These are phyloP conservation scores for Dyspetes luteomarginatus DNA, from an alignment of 2,888 invertebrate genomes.

Conservation along the genomic window DNA sequence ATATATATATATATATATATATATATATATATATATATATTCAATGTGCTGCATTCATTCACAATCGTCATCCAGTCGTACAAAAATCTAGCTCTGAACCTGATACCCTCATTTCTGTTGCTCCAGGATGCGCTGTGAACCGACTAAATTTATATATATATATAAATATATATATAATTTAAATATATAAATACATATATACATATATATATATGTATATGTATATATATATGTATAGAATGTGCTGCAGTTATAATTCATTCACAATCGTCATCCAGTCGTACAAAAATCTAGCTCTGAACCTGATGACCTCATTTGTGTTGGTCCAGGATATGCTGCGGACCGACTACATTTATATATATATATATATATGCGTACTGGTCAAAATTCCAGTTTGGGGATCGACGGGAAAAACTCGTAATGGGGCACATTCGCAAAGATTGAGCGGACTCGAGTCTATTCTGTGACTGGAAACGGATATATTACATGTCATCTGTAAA, in stretches of 20 bases:
- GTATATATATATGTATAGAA: background rate
- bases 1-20: background rate
- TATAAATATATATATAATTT: background rate
- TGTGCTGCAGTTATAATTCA: constrained; percentile 44
- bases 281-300: constrained; percentile 24
- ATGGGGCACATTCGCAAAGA: constrained; percentile 33
- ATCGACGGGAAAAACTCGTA: constrained; percentile 55
- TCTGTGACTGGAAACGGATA: constrained; percentile 2
- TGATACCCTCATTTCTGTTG: constrained; percentile 40
- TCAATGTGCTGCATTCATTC: constrained; percentile 35
- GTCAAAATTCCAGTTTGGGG: constrained; percentile 35
- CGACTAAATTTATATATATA: background rate
- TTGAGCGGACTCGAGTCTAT: constrained; percentile 16
- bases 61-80: constrained; percentile 22
- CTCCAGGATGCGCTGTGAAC: constrained; percentile 34
- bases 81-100: constrained; percentile 20
- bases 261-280: constrained; percentile 31
- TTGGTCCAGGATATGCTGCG: constrained; percentile 33
- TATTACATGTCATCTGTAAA: constrained; percentile 25
- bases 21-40: background rate
- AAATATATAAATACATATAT: too few species aligned
- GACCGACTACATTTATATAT: background rate
- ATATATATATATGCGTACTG: background rate
- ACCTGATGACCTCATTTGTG: constrained; percentile 40
- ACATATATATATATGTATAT: too few species aligned